Evolutionary conservation across 1,140 invertebrate species (phyloP).

Genomic region (Drosophila malerkotliana): DNA sequence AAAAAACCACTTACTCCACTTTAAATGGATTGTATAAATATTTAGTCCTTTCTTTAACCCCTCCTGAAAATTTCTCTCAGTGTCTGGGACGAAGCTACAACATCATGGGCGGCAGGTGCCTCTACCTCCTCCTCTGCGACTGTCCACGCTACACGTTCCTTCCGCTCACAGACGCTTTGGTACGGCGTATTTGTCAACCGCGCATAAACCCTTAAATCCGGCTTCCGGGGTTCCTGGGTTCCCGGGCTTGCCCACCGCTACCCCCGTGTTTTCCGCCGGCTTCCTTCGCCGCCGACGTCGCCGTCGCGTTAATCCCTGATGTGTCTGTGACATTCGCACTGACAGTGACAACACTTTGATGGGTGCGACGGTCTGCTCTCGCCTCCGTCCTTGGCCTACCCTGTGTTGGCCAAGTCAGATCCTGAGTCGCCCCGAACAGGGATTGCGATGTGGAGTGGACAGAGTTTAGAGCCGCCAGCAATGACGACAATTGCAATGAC

Average conservation of each 20-base stretch:
- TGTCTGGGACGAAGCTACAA: conserved; percentile 25
- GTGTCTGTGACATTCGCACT: conserved; percentile 83
- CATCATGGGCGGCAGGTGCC: conserved; percentile 55
- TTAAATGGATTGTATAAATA: too few species aligned
- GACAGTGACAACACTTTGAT: conserved; percentile 84
- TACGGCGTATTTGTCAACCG: conserved; percentile 62
- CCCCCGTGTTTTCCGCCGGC: conserved; percentile 13
- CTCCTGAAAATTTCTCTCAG: conserved; percentile 3
- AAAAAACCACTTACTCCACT: too few species aligned
- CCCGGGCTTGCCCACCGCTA: conserved; percentile 11
- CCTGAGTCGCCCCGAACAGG: conserved; percentile 30
- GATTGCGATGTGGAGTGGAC: conserved; percentile 15
- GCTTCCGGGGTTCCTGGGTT: conserved; percentile 54
- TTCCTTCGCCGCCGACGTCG: conserved; percentile 42
- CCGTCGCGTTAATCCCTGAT: conserved; percentile 75
- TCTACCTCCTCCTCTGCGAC: conserved; percentile 25
- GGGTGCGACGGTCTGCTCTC: conserved; percentile 43
- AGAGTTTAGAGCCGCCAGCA: conserved; percentile 45
- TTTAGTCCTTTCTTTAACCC: too few species aligned
- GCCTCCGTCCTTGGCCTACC: too few species aligned
- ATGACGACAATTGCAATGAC: conserved; percentile 58
- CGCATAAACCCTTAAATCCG: conserved; percentile 76
- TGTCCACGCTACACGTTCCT: conserved; percentile 25
- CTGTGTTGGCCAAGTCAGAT: conserved; percentile 29
- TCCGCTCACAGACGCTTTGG: conserved; percentile 14